Conservation (phyloP, 2,113 vertebrate species). For the Labeo catla region DNA sequence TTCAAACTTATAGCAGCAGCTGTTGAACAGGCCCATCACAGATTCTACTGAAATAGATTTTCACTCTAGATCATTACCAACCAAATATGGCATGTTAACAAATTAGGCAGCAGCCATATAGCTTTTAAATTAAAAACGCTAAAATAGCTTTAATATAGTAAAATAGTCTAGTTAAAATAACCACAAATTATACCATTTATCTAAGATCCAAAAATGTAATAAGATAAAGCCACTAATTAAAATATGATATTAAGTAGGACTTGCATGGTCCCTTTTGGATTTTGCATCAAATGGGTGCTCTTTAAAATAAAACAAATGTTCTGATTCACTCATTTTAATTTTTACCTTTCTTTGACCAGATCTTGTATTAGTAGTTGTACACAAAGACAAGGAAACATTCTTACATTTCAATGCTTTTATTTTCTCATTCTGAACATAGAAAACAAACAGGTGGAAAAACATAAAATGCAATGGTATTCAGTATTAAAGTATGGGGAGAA, state of each 20-base stretch:
- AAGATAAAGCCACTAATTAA: background rate
- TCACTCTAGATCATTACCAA: background rate
- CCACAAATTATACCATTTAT: too few relatives aligned
- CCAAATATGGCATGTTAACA: too few relatives aligned
- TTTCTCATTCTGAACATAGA: background rate
- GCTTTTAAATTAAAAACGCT: background rate
- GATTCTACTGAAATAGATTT: background rate
- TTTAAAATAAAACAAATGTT: background rate
- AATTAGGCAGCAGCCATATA: background rate
- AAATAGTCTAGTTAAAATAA: too few relatives aligned
- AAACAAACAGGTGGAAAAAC: background rate
- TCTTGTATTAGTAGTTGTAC: background rate
- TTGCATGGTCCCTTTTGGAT: background rate
- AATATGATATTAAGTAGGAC: background rate
- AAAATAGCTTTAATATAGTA: too few relatives aligned
- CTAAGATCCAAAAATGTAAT: background rate
- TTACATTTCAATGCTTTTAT: conserved; percentile 26
- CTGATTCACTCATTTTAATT: background rate
- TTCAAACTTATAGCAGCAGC: background rate
- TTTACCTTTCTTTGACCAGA: background rate
- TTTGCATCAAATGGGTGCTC: background rate
- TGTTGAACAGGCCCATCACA: background rate
- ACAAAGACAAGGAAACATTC: background rate
- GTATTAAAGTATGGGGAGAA: background rate
- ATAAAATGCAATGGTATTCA: background rate